Base-by-base conservation (phyloP, 2,113 vertebrate genomes). In the Ploceus nigricollis region DNA sequence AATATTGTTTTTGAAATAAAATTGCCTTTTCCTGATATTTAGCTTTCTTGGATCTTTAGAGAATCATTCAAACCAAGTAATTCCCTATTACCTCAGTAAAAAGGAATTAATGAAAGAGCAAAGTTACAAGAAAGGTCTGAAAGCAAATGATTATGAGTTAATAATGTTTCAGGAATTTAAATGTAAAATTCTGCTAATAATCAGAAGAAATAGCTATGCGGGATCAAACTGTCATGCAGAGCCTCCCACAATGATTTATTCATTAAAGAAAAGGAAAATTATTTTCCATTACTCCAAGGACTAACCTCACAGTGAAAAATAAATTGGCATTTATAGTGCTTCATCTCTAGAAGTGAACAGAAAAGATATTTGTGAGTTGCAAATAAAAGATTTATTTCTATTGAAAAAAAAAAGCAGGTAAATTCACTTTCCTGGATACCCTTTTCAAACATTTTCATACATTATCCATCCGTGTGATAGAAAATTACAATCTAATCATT, bases 61-160 rank as follows among this genome's bases (percentile, higher is more conserved):
- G 90, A 96, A 92, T 89, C 94, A 96, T 94, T 95, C n/a, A 89
- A 95, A 81, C 64, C 82, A 89, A 90, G n/a, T 84, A 94, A 94
- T 92, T 93, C 53, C 39, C 11, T 90, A 75, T 89, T 87, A 93
- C 51, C 45, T 84, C 69, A 47, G 61, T 84, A 90, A 91, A 93
- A 96, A 93, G 14, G 60, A 90, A 78, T 93, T 96, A 96, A 93
- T 86, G 82, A 94, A 93, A 96, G 91, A 92, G 35, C 35, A 63
- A 82, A 84, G 42, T 93, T 96, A 94, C 79, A 82, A 89, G 82
- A 96, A 97, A 96, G 84, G 90, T 94, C 87, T 94, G 89, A 96
- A 97, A 96, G 66, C 51, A 95, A 76, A 85, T 75, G 75, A 92
- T 88, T 95, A 96, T 91, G 79, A 94, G 82, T 93, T 97, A 97